These are phyloP conservation scores for Periophthalmodon schlosseri DNA, from an alignment of 2,113 vertebrate genomes.

Conservation along the genomic window DNA sequence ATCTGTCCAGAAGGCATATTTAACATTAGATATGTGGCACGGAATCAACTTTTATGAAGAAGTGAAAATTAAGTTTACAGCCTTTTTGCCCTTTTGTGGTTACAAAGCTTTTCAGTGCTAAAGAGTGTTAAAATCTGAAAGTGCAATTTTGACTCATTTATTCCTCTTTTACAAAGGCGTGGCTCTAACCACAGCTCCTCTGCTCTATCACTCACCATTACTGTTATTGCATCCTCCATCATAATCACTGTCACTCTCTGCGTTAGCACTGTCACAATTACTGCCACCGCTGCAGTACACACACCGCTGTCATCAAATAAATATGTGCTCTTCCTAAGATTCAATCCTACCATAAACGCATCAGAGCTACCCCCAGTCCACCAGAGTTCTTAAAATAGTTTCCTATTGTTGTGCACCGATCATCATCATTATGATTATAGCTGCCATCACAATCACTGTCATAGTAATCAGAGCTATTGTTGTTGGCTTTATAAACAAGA, in stretches of 20 bases:
- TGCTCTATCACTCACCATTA: constrained; percentile 17
- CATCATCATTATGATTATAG: neutral
- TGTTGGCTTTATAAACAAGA: neutral
- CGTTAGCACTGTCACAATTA: constrained; percentile 34
- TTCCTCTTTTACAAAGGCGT: neutral
- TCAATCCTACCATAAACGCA: constrained; percentile 23
- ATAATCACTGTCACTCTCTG: constrained; percentile 38
- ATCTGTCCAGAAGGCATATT: no score
- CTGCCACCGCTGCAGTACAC: neutral
- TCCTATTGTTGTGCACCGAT: neutral
- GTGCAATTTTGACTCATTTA: neutral
- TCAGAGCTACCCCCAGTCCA: neutral
- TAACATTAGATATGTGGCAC: neutral
- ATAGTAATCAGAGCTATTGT: neutral
- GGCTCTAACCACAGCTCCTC: neutral
- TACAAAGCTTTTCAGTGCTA: neutral
- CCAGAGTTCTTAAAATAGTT: neutral
- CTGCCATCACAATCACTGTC: neutral
- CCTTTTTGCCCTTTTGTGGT: neutral
- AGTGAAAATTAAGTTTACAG: neutral
- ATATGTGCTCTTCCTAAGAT: constrained; percentile 19
- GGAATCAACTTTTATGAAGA: neutral
- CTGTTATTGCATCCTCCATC: constrained; percentile 36
- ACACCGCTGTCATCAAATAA: constrained; percentile 12
- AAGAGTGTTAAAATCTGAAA: neutral